Evolutionary conservation across 2,888 invertebrate species (phyloP).

Genomic region (Sericinus montela): DNA sequence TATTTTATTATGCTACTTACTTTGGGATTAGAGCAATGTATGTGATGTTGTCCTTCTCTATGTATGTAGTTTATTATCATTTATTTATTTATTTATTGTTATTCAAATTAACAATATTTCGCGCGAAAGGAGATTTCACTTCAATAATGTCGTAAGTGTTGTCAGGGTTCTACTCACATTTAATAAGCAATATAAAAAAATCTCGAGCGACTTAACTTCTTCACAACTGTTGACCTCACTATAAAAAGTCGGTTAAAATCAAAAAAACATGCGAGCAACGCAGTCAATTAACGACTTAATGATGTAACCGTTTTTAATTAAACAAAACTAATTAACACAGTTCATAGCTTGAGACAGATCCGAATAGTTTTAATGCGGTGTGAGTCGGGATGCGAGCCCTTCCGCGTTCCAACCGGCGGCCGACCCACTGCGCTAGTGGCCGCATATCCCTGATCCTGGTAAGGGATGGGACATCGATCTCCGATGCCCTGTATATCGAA

Average conservation of each 20-base stretch:
- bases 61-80: no score
- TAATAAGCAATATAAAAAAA: no score
- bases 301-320: neutral
- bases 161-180: no score
- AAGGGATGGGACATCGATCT: constrained; percentile 43
- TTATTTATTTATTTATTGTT: no score
- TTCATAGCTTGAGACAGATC: constrained; percentile 38
- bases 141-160: no score
- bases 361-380: constrained; percentile 31
- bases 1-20: no score
- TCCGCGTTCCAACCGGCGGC: constrained; percentile 72
- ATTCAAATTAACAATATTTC: no score
- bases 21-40: no score
- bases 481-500: constrained; percentile 12
- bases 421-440: constrained; percentile 76
- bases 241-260: neutral
- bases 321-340: neutral
- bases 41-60: no score
- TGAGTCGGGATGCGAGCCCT: constrained; percentile 46
- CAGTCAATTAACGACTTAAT: neutral
- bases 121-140: no score
- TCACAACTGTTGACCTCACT: no score
- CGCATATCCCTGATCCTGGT: constrained; percentile 73
- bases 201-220: no score
- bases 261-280: neutral